Conservation (phyloP, 1,140 invertebrate species). For the Caerostris extrusa region DNA sequence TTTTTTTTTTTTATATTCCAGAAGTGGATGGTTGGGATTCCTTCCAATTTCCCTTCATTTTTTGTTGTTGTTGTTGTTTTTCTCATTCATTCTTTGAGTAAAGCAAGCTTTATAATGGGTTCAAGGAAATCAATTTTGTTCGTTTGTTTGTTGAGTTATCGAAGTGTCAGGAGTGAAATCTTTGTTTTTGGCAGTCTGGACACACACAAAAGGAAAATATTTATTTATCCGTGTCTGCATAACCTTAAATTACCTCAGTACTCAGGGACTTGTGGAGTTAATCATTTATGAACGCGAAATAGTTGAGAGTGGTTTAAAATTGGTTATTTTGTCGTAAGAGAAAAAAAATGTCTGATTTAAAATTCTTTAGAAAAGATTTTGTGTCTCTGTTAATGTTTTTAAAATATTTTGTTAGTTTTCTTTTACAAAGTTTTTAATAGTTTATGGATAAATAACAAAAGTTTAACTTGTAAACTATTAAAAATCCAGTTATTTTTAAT, state of each 20-base stretch:
- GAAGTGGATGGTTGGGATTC: conserved; percentile 5
- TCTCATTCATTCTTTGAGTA: background rate
- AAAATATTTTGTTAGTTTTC: too few species aligned
- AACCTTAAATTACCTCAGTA: background rate
- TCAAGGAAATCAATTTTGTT: background rate
- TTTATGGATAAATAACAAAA: too few species aligned
- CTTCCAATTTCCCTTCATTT: conserved; percentile 3
- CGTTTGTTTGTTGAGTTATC: conserved; percentile 41
- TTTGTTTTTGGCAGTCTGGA: background rate
- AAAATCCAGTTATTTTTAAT: too few species aligned
- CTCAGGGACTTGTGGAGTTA: background rate
- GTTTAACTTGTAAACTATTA: too few species aligned
- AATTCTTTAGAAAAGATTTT: too few species aligned
- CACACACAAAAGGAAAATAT: background rate
- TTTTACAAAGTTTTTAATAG: too few species aligned
- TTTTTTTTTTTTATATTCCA: background rate
- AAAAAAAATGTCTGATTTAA: too few species aligned
- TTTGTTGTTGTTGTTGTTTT: background rate
- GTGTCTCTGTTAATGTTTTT: too few species aligned
- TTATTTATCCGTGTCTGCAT: background rate
- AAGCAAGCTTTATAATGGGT: conserved; percentile 32
- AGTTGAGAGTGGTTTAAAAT: background rate
- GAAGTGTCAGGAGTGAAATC: conserved; percentile 15
- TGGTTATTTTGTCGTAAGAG: too few species aligned
- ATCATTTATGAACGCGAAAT: background rate